Conservation (phyloP, 1,140 invertebrate genomes). For the Zaprionus tsacasi region DNA sequence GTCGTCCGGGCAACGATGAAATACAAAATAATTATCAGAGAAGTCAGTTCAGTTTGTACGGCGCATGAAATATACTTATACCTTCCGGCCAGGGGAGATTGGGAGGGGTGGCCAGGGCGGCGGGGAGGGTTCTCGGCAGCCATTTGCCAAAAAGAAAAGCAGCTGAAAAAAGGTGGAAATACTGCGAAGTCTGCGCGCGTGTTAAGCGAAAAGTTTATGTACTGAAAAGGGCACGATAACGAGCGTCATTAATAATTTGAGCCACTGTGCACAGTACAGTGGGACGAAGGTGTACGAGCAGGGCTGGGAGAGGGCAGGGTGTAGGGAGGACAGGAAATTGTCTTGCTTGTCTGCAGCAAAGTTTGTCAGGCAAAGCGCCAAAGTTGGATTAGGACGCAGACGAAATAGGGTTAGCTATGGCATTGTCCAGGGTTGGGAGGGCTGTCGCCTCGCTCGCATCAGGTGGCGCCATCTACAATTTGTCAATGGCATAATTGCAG, state of each 20-base stretch:
- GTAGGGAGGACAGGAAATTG: conserved; percentile 51
- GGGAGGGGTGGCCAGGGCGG: not conserved
- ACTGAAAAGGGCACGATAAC: conserved; percentile 83
- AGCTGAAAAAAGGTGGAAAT: conserved; percentile 45
- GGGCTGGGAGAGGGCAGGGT: not conserved
- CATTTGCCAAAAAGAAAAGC: conserved; percentile 21
- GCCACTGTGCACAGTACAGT: conserved; percentile 50
- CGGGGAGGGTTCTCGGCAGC: not conserved
- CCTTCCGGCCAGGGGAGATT: not conserved
- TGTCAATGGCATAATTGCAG: conserved; percentile 80
- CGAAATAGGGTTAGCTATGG: conserved; percentile 68
- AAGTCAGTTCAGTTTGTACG: conserved; percentile 27
- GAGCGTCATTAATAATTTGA: conserved; percentile 83
- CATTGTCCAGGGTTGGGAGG: conserved; percentile 2
- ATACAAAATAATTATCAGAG: conserved; percentile 75
- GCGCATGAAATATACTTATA: conserved; percentile 50
- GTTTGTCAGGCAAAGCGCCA: conserved; percentile 56
- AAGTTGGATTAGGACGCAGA: conserved; percentile 63
- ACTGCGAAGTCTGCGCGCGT: conserved; percentile 27
- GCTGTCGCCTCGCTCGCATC: not conserved
- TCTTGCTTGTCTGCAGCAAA: conserved; percentile 60
- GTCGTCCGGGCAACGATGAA: conserved; percentile 76
- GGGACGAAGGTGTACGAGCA: not conserved
- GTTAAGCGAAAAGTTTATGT: conserved; percentile 81
- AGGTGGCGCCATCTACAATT: conserved; percentile 64